These are phyloP conservation scores for Xerus rutilus DNA, from an alignment of 2,797 vertebrate genomes.

Conservation along the genomic window DNA sequence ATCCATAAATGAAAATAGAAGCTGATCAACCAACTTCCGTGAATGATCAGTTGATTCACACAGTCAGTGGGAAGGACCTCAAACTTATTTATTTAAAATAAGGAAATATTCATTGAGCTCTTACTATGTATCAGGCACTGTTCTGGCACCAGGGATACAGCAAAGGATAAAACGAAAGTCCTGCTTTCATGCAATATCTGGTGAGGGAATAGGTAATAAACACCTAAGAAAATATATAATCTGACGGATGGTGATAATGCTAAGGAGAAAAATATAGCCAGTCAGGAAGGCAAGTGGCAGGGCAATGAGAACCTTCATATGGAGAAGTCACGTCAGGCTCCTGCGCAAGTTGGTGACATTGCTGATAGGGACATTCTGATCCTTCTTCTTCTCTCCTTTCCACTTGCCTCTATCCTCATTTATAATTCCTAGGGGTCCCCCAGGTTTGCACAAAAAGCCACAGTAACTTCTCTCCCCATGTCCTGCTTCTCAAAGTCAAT, in stretches of 20 bases:
- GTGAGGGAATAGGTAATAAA: not conserved
- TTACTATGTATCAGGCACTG: not conserved
- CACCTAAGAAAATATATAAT: not conserved
- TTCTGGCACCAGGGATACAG: not conserved
- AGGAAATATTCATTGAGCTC: not conserved
- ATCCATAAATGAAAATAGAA: not conserved
- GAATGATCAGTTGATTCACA: not conserved
- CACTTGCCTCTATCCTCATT: not conserved
- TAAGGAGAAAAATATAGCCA: not conserved
- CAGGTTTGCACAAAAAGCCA: not conserved
- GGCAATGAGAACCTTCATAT: no score
- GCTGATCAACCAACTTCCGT: no score
- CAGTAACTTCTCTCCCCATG: not conserved
- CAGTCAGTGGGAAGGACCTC: not conserved
- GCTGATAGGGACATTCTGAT: no score
- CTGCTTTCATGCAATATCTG: not conserved
- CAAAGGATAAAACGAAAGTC: not conserved
- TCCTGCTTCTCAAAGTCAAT: not conserved
- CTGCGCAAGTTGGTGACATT: not conserved
- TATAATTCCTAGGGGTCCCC: not conserved
- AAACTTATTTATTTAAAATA: not conserved
- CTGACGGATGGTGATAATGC: not conserved
- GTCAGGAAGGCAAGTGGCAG: not conserved
- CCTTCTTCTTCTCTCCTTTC: not conserved
- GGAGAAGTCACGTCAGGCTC: not conserved